Evolutionary conservation across 2,113 vertebrate genomes (phyloP).

Genomic region (Pterocles burchelli): DNA sequence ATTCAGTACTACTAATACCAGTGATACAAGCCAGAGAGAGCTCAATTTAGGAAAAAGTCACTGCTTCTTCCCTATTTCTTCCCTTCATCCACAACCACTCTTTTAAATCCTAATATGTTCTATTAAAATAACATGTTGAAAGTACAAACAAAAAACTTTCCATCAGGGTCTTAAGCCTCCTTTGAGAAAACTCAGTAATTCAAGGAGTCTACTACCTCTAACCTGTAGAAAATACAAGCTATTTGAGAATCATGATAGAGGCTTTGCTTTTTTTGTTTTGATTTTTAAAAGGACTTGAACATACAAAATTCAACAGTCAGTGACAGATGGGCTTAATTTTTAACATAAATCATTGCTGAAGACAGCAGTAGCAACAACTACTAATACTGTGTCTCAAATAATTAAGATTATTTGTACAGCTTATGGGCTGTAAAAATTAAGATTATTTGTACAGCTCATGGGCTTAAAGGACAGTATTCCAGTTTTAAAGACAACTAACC

Average conservation of each 20-base stretch:
- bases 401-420: neutral
- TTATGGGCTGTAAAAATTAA: neutral
- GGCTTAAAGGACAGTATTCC: neutral
- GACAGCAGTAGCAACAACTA: neutral
- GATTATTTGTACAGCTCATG: neutral
- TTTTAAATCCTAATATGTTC: neutral
- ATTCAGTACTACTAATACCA: neutral
- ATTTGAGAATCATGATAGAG: neutral
- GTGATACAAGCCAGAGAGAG: neutral
- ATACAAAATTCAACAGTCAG: neutral
- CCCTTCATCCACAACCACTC: neutral
- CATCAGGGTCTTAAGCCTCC: neutral
- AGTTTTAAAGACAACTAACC: slow-evolving; percentile 79
- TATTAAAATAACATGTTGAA: neutral
- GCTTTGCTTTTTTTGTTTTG: neutral
- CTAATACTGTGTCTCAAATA: neutral
- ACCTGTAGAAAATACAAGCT: neutral
- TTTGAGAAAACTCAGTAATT: neutral
- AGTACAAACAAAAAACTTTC: neutral
- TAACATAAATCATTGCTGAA: neutral
- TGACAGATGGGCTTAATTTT: neutral
- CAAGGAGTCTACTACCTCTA: neutral
- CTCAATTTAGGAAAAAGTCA: neutral
- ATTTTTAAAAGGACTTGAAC: neutral
- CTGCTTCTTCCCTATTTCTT: neutral